These are phyloP conservation scores for Eospalax fontanierii DNA, from an alignment of 2,797 vertebrate genomes.

Conservation along the genomic window DNA sequence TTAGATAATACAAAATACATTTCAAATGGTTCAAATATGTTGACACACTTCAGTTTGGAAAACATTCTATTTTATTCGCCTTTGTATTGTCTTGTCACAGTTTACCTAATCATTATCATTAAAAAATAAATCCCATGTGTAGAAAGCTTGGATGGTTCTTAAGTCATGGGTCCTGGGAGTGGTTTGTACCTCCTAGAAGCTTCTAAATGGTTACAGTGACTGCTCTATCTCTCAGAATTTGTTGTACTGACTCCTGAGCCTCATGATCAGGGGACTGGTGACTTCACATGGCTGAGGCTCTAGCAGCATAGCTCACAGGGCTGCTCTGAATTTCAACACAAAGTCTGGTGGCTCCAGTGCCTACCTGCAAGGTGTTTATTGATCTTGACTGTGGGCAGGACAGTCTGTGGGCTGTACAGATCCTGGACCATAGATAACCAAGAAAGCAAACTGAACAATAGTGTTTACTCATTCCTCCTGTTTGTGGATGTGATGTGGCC, in stretches of 20 bases:
- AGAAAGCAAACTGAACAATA: not conserved
- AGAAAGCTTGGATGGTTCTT: not conserved
- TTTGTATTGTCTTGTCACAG: not conserved
- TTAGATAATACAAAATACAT: not conserved
- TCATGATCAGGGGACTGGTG: not conserved
- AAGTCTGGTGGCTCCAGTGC: not conserved
- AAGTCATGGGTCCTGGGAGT: not conserved
- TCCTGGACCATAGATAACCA: not conserved
- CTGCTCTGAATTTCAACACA: not conserved
- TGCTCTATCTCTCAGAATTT: rapidly evolving
- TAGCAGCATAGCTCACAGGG: not conserved
- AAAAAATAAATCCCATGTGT: not conserved
- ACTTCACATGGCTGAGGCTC: not conserved
- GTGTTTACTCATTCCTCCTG: not conserved
- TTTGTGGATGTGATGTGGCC: too few relatives aligned
- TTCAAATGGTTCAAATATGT: not conserved
- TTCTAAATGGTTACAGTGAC: not conserved
- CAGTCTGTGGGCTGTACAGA: not conserved
- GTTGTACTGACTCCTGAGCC: not conserved
- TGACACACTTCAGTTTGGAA: not conserved
- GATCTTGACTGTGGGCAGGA: not conserved
- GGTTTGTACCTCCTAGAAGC: rapidly evolving
- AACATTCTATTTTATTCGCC: not conserved
- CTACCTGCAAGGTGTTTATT: not conserved
- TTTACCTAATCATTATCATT: not conserved